Evolutionary conservation across 1,140 invertebrate genomes (phyloP).

Genomic region (Saxidomus purpurata): DNA sequence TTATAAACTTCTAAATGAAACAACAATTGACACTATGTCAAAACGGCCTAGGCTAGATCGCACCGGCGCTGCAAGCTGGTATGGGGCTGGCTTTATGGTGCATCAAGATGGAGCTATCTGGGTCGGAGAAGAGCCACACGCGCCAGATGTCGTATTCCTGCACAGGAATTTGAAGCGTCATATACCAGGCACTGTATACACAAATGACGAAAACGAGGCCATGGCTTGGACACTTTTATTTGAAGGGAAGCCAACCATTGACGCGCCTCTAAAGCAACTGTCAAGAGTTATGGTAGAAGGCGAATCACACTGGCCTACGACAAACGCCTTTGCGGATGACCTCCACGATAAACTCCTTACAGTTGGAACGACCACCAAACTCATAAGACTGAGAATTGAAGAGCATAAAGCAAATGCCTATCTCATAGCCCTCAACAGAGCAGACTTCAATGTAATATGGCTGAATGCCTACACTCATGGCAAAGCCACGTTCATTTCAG

Average conservation of each 20-base stretch:
- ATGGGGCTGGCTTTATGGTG: slow-evolving; percentile 76
- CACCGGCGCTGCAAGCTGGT: slow-evolving; percentile 71
- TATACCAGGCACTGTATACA: background rate
- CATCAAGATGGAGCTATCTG: slow-evolving; percentile 76
- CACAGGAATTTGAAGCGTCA: slow-evolving; percentile 69
- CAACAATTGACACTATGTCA: slow-evolving; percentile 69
- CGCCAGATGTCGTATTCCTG: slow-evolving; percentile 79
- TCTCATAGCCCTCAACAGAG: slow-evolving; percentile 72
- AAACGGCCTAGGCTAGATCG: slow-evolving; percentile 60
- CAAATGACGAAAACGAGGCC: slow-evolving; percentile 53
- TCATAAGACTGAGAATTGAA: slow-evolving; percentile 74
- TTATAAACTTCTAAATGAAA: slow-evolving; percentile 75
- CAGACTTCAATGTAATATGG: slow-evolving; percentile 78
- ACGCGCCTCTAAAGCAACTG: slow-evolving; percentile 72
- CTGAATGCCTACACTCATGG: slow-evolving; percentile 75
- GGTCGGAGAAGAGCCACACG: slow-evolving; percentile 77
- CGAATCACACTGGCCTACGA: slow-evolving; percentile 68
- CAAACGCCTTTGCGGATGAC: slow-evolving; percentile 75
- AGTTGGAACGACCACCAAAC: slow-evolving; percentile 49
- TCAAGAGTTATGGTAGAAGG: slow-evolving; percentile 71
- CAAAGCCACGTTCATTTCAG: slow-evolving; percentile 74
- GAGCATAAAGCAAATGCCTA: slow-evolving; percentile 81
- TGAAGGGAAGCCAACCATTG: slow-evolving; percentile 70
- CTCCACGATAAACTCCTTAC: slow-evolving; percentile 72
- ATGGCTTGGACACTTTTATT: slow-evolving; percentile 77